Percentiles rank a stretch among this genome's conserved stretches.
Conservation (phyloP, 2,888 invertebrate genomes). For the Lasioglossum zephyrum region DNA sequence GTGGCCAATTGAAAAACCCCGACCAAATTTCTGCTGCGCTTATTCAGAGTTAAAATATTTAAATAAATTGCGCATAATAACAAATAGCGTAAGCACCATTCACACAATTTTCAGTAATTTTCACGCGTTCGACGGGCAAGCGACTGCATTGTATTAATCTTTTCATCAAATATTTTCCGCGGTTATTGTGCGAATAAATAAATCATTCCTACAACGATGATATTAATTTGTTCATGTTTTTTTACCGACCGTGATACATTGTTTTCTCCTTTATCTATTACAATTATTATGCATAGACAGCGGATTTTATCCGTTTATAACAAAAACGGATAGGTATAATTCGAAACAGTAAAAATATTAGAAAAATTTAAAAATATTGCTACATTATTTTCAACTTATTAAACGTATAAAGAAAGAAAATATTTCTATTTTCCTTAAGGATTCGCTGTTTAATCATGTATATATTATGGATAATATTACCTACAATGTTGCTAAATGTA, state of each 20-base stretch:
- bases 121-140: neutral
- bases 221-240: neutral
- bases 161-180: neutral
- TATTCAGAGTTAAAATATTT: neutral
- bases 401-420: no score
- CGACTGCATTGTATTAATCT: neutral
- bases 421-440: no score
- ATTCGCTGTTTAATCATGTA: no score
- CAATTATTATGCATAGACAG: neutral
- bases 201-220: neutral
- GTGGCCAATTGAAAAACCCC: neutral
- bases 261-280: neutral
- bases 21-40: neutral
- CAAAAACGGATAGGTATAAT: no score
- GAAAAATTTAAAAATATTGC: no score
- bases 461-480: no score
- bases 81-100: neutral
- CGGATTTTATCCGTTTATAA: no score
- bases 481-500: neutral
- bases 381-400: no score
- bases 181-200: neutral
- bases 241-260: neutral
- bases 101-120: neutral
- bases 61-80: slow-evolving; percentile 1
- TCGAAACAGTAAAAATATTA: no score